phyloP scores from a whole-genome alignment of 1,140 invertebrate species.

The Hyles euphorbiae region DNA sequence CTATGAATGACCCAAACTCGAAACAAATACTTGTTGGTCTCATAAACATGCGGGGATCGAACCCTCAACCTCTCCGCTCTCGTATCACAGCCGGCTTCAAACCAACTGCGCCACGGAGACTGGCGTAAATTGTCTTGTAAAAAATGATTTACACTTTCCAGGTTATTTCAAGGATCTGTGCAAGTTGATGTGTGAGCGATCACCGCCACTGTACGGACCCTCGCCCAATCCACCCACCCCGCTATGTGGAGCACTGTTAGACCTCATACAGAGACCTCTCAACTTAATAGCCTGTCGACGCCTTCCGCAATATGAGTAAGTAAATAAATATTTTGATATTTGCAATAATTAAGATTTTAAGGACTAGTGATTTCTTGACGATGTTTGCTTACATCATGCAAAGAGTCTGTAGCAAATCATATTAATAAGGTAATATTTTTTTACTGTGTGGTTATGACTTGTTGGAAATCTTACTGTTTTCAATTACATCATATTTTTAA shows the following conservation, averaged over 20 bases:
- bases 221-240: constrained; percentile 84
- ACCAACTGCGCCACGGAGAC: too few species aligned
- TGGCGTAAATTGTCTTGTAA: background rate
- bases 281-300: constrained; percentile 62
- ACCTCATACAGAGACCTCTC: constrained; percentile 86
- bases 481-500: too few species aligned
- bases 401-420: too few species aligned
- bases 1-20: too few species aligned
- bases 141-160: constrained; percentile 26
- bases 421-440: too few species aligned
- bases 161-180: constrained; percentile 86
- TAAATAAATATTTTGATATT: background rate
- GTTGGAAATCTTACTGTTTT: too few species aligned
- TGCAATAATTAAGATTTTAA: background rate
- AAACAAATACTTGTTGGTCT: too few species aligned
- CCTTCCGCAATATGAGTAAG: constrained; percentile 59
- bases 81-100: constrained; percentile 8
- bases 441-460: too few species aligned
- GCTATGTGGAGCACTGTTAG: constrained; percentile 83
- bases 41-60: too few species aligned
- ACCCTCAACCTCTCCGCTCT: too few species aligned
- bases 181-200: constrained; percentile 81
- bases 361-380: too few species aligned
- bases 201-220: constrained; percentile 83
- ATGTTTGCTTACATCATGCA: too few species aligned